phyloP scores from a whole-genome alignment of 2,797 vertebrate genomes.

The Podarcis siculus region DNA sequence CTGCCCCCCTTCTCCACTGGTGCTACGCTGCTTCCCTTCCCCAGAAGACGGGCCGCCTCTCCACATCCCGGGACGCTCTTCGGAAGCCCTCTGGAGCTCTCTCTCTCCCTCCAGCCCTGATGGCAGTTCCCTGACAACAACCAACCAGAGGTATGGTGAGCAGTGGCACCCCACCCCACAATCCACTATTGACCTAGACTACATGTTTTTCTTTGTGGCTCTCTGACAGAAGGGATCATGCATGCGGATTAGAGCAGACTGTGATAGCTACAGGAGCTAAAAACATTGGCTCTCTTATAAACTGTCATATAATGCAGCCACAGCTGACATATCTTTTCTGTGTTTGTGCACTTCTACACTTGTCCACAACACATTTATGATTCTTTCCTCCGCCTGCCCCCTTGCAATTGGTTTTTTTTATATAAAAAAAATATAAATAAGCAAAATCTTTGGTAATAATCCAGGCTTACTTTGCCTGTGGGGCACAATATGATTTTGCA shows the following conservation, averaged over 20 bases:
- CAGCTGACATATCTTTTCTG: not conserved
- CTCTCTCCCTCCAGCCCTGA: no score
- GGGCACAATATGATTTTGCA: conserved; percentile 13
- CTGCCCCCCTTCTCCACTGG: no score
- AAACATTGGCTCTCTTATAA: not conserved
- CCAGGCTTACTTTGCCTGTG: conserved; percentile 21
- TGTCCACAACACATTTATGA: not conserved
- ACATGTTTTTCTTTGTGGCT: not conserved
- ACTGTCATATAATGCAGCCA: not conserved
- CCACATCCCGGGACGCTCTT: no score
- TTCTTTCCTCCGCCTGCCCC: not conserved
- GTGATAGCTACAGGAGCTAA: not conserved
- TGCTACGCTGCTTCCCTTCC: no score
- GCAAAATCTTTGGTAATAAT: conserved; percentile 11
- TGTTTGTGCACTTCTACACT: not conserved
- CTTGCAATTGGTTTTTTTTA: not conserved
- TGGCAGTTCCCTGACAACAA: no score
- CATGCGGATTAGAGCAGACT: rapidly evolving
- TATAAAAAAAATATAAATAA: not conserved
- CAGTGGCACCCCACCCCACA: no score
- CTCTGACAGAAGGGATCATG: not conserved
- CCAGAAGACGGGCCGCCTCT: no score
- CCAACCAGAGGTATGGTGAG: no score
- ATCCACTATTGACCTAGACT: no score
- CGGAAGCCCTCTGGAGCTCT: no score